Conservation (phyloP, 2,888 invertebrate species). For the Apamea anceps region DNA sequence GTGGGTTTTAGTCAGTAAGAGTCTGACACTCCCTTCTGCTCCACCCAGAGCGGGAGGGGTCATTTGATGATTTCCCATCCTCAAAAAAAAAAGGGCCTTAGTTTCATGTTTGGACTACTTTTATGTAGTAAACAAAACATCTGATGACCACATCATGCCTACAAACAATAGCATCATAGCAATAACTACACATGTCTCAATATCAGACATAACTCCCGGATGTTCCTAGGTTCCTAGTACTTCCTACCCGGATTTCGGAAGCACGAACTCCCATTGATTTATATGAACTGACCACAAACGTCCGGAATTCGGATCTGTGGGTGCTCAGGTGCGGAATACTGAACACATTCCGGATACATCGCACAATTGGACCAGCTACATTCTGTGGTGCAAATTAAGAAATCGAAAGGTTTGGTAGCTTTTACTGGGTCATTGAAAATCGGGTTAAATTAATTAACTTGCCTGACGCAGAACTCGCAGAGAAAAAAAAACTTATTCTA, state of each 20-base stretch:
- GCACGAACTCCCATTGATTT: conserved; percentile 43
- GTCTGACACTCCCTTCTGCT: too few relatives aligned
- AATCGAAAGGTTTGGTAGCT: neutral
- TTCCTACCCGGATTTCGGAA: conserved; percentile 26
- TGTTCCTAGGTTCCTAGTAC: conserved; percentile 5
- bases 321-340: conserved; percentile 17
- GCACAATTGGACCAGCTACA: neutral
- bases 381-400: neutral
- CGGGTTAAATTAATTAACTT: neutral
- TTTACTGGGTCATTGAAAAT: neutral
- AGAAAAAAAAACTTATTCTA: neutral
- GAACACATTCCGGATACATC: conserved; percentile 1
- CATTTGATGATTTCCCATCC: too few relatives aligned
- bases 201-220: neutral
- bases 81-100: too few relatives aligned
- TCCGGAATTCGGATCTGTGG: neutral
- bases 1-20: too few relatives aligned
- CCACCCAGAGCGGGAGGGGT: too few relatives aligned
- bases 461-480: neutral
- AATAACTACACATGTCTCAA: conserved; percentile 1
- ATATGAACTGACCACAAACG: conserved; percentile 17
- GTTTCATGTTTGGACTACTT: neutral
- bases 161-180: conserved; percentile 20
- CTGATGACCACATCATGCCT: neutral
- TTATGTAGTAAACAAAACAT: neutral